Evolutionary conservation across 1,140 invertebrate species (phyloP).

Genomic region (Phortica variegata): DNA sequence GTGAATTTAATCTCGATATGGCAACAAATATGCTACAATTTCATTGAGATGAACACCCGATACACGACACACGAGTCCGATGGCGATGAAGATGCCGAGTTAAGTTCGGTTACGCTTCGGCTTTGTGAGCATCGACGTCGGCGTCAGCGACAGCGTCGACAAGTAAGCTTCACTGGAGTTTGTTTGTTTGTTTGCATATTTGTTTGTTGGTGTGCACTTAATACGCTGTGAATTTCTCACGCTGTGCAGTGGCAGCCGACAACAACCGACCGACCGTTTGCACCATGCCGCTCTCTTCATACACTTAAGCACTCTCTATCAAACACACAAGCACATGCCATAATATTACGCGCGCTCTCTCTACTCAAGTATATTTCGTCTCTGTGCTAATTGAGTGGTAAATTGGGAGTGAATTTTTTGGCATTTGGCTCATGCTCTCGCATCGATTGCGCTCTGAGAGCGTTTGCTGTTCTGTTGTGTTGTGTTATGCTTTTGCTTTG

Average conservation of each 20-base stretch:
- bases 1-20: slow-evolving; percentile 55
- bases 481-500: slow-evolving; percentile 13
- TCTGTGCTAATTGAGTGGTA: slow-evolving; percentile 57
- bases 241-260: slow-evolving; percentile 30
- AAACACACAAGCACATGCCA: too few relatives aligned
- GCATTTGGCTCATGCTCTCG: slow-evolving; percentile 21
- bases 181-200: too few relatives aligned
- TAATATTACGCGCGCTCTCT: too few relatives aligned
- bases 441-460: slow-evolving; percentile 12
- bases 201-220: slow-evolving; percentile 25
- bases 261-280: slow-evolving; percentile 10
- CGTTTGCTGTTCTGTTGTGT: slow-evolving; percentile 31
- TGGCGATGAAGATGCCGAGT: slow-evolving; percentile 10
- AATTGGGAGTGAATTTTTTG: slow-evolving; percentile 55
- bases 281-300: too few relatives aligned
- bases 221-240: slow-evolving; percentile 46
- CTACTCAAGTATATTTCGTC: slow-evolving; percentile 55
- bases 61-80: slow-evolving; percentile 20
- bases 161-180: slow-evolving; percentile 9
- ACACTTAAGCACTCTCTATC: too few relatives aligned
- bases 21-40: slow-evolving; percentile 55
- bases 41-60: slow-evolving; percentile 54
- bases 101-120: background rate
- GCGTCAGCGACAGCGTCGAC: background rate
- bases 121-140: background rate